Evolutionary conservation across 2,797 vertebrate genomes (phyloP).

Genomic region (Hyperoplus lanceolatus): DNA sequence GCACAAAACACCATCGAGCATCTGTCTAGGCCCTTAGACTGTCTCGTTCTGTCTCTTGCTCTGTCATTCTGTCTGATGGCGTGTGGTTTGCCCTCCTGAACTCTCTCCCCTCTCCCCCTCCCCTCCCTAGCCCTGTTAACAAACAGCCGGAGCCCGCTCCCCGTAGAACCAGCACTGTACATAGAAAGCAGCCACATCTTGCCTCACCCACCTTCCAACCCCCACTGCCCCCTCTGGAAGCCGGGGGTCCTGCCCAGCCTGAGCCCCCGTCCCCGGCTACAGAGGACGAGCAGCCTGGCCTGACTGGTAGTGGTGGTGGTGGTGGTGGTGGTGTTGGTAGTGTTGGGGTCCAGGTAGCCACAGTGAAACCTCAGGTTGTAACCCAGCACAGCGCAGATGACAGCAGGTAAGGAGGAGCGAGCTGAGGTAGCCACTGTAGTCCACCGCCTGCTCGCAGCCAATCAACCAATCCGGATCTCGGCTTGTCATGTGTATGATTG

Average conservation of each 20-base stretch:
- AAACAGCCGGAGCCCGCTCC: constrained; percentile 92
- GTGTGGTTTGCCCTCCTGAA: constrained; percentile 81
- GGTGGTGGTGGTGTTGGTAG: constrained; percentile 86
- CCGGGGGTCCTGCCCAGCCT: constrained; percentile 69
- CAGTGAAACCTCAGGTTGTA: constrained; percentile 76
- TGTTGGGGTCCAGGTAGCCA: constrained; percentile 74
- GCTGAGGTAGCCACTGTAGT: constrained; percentile 62
- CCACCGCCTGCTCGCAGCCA: constrained; percentile 75
- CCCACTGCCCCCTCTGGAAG: constrained; percentile 90
- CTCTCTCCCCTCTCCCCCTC: constrained; percentile 85
- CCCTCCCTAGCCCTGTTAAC: constrained; percentile 92
- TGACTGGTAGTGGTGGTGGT: constrained; percentile 54
- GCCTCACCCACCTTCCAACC: constrained; percentile 93
- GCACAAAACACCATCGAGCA: too few species aligned
- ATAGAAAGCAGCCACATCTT: constrained; percentile 94
- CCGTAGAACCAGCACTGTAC: constrained; percentile 91
- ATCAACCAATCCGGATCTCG: constrained; percentile 72
- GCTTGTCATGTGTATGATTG: constrained; percentile 65
- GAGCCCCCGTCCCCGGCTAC: constrained; percentile 72
- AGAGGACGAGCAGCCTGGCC: constrained; percentile 75
- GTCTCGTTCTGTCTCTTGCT: constrained; percentile 44
- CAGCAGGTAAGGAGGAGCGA: constrained; percentile 82
- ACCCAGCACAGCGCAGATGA: constrained; percentile 80
- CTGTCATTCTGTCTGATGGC: constrained; percentile 59
- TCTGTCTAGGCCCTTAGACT: background rate